phyloP scores from a whole-genome alignment of 2,797 vertebrate species.

The Betta splendens region DNA sequence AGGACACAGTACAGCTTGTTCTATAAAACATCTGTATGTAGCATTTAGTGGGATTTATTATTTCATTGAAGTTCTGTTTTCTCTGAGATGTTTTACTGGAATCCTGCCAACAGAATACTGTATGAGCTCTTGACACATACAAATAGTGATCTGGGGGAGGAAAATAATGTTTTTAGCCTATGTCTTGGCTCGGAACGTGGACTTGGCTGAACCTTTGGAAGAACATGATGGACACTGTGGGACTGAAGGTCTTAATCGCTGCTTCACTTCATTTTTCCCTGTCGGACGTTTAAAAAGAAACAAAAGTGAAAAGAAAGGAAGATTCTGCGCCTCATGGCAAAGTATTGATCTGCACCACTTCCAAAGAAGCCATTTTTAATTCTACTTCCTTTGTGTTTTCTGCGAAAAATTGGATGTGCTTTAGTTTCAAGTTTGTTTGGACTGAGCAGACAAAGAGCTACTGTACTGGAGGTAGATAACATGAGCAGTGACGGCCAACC shows the following conservation, averaged over 20 bases:
- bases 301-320: slow-evolving; percentile 2
- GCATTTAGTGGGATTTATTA: no score
- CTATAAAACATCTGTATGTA: no score
- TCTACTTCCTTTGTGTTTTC: slow-evolving; percentile 25
- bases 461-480: slow-evolving; percentile 28
- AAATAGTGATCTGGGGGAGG: slow-evolving; percentile 23
- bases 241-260: slow-evolving; percentile 3
- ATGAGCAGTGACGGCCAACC: slow-evolving; percentile 29
- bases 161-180: slow-evolving; percentile 15
- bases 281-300: slow-evolving; percentile 2
- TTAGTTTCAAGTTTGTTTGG: slow-evolving; percentile 28
- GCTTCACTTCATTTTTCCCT: slow-evolving; percentile 28
- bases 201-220: slow-evolving; percentile 25
- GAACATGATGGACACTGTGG: neutral
- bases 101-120: slow-evolving; percentile 1
- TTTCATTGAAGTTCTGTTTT: slow-evolving; percentile 11
- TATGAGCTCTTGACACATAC: slow-evolving; percentile 23
- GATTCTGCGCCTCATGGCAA: slow-evolving; percentile 2
- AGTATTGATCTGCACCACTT: slow-evolving; percentile 12
- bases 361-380: slow-evolving; percentile 14
- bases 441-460: slow-evolving; percentile 16
- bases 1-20: no score
- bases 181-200: slow-evolving; percentile 16
- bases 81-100: slow-evolving; percentile 12
- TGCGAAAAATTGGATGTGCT: neutral